A percentile compares a stretch with the other conserved stretches of the same genome.
Evolutionary conservation across 2,797 vertebrate species (phyloP).

Genomic region (Hippocampus kuda): DNA sequence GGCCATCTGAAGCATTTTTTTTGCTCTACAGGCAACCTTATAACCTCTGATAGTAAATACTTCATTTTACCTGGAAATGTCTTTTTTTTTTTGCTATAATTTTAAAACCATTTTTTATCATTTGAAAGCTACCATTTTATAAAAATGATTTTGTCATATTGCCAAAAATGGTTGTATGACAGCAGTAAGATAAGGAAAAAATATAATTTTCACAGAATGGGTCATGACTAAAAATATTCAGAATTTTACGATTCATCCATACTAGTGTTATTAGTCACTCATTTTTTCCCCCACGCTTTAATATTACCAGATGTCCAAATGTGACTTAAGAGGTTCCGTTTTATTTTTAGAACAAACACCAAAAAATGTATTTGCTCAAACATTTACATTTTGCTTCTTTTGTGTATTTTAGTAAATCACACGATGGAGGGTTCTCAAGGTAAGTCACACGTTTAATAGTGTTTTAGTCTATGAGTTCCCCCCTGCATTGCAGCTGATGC

Average conservation of each 20-base stretch:
- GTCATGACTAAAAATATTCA: no score
- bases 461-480: no score
- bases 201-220: not conserved
- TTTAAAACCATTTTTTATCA: no score
- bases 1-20: no score
- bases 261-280: not conserved
- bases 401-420: conserved; percentile 46
- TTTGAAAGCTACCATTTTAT: no score
- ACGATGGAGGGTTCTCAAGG: conserved; percentile 58
- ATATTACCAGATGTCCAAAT: not conserved
- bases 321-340: not conserved
- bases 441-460: conserved; percentile 20
- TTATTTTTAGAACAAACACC: not conserved
- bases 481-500: not conserved
- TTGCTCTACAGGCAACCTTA: no score
- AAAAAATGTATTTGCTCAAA: not conserved
- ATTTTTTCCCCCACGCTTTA: no score
- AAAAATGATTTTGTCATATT: no score
- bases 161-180: no score
- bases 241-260: not conserved
- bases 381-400: not conserved
- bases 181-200: not conserved
- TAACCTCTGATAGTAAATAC: no score
- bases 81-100: no score
- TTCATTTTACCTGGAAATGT: no score